phyloP scores from a whole-genome alignment of 2,797 vertebrate genomes.

The Myotis myotis region DNA sequence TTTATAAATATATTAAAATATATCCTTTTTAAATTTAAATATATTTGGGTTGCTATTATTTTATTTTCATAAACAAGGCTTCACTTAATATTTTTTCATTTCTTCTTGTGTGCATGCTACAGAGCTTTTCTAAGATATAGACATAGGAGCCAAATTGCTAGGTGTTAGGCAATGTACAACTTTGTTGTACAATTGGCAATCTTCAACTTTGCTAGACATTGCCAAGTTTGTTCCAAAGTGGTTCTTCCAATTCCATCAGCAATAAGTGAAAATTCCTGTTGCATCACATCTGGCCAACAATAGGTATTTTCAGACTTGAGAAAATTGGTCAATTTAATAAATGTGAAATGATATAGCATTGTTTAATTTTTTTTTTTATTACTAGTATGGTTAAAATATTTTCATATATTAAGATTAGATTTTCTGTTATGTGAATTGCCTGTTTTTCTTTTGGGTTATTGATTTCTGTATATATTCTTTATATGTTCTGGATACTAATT shows the following conservation, averaged over 20 bases:
- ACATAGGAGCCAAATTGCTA: not conserved
- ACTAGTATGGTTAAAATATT: not conserved
- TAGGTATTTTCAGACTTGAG: not conserved
- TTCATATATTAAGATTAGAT: not conserved
- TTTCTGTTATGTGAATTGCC: not conserved
- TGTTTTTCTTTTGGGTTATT: not conserved
- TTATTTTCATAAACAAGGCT: constrained; percentile 18
- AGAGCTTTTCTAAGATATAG: not conserved
- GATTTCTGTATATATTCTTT: not conserved
- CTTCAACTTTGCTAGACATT: not conserved
- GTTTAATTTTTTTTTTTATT: constrained; percentile 26
- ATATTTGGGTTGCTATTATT: not conserved
- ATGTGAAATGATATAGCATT: not conserved
- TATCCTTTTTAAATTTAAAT: not conserved
- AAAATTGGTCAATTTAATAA: not conserved
- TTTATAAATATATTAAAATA: not conserved
- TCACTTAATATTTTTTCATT: not conserved
- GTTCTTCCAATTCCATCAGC: not conserved
- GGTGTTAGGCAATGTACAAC: not conserved
- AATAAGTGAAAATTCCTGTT: not conserved
- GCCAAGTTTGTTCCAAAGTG: not conserved
- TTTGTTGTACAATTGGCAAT: no score
- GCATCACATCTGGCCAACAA: not conserved
- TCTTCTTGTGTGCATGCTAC: not conserved
- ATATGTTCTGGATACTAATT: not conserved